Base-by-base conservation (phyloP, 1,140 invertebrate genomes). In the Marisa cornuarietis region DNA sequence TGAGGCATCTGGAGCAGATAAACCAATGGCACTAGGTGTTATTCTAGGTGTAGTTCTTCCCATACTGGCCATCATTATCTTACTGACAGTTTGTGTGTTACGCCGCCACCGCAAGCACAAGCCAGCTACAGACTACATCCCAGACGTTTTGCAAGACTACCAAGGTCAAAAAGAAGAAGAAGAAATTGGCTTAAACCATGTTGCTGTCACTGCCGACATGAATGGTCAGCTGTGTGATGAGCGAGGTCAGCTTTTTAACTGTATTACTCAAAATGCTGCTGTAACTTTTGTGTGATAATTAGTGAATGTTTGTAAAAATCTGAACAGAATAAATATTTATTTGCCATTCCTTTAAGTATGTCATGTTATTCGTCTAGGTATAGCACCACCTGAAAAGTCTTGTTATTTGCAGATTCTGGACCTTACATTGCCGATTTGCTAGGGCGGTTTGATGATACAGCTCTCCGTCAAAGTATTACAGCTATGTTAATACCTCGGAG, bases 401-500 rank as follows among this genome's bases (percentile, higher is more conserved):
- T 18, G 16, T 8, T 78, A 72, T 63, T 83, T 80, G 49, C 82
- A 88, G 87, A 88, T 77, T 87, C 84, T 14, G 83, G 78, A 5
- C 88, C 85, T 14, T 88, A 87, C 78, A 86, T 88, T 61, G 84
- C 76, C 66, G 88, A 88, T 69, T 76, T 89, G 26, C 77, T 89
- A 18, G 80, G 75, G 24, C 84, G 85, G 71, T 85, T 90, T 71
- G 82, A 84, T 63, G 89, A 72, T 14, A 86, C 91, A 61, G 87
- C 83, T 6, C 76, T 87, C 16, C 84, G 83, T 22, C 85, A 89
- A 20, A 84, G 87, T 65, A 80, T 89, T 31, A 81, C 81, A 11
- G 86, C 91, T 61, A 84, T 91, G 31, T 83, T 92, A 7, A 88
- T 92, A 54, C 77, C 87, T 22, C 81, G 89, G 42, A 87, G 88